Evolutionary conservation across 2,888 invertebrate species (phyloP).

Genomic region (Patella caerulea): DNA sequence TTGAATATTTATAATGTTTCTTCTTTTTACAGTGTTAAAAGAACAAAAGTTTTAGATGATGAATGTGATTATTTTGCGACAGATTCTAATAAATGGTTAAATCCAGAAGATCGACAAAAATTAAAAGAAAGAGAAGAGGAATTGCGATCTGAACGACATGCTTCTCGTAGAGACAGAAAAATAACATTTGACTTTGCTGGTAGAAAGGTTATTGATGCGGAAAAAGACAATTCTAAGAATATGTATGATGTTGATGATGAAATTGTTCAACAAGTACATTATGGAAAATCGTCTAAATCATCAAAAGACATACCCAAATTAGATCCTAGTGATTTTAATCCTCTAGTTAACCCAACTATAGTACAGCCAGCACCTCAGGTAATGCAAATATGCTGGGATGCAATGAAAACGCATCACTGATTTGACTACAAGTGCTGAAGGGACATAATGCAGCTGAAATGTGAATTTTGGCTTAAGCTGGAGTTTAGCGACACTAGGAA

Average conservation of each 20-base stretch:
- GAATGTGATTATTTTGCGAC: conserved; percentile 89
- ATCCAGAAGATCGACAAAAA: conserved; percentile 79
- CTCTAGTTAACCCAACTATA: conserved; percentile 61
- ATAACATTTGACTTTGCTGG: conserved; percentile 82
- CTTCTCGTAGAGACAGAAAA: conserved; percentile 79
- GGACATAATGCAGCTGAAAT: too few species aligned
- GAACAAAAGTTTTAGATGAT: conserved; percentile 88
- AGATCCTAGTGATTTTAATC: conserved; percentile 28
- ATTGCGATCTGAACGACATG: conserved; percentile 80
- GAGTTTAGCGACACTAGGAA: too few species aligned
- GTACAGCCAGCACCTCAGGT: conserved; percentile 56
- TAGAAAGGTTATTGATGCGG: conserved; percentile 74
- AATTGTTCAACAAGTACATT: conserved; percentile 63
- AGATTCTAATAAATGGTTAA: conserved; percentile 87
- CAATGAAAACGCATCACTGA: too few species aligned
- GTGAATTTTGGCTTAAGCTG: too few species aligned
- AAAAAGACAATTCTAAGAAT: conserved; percentile 42
- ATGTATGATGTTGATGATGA: conserved; percentile 71
- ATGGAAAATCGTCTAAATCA: conserved; percentile 47
- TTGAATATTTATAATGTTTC: neutral
- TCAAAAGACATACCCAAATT: conserved; percentile 21
- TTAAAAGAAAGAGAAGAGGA: conserved; percentile 80
- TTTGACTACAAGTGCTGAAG: too few species aligned
- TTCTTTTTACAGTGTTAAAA: conserved; percentile 76
- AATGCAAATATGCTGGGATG: neutral